Evolutionary conservation across 1,140 invertebrate genomes (phyloP).

Genomic region (Plectrocnemia conspersa): DNA sequence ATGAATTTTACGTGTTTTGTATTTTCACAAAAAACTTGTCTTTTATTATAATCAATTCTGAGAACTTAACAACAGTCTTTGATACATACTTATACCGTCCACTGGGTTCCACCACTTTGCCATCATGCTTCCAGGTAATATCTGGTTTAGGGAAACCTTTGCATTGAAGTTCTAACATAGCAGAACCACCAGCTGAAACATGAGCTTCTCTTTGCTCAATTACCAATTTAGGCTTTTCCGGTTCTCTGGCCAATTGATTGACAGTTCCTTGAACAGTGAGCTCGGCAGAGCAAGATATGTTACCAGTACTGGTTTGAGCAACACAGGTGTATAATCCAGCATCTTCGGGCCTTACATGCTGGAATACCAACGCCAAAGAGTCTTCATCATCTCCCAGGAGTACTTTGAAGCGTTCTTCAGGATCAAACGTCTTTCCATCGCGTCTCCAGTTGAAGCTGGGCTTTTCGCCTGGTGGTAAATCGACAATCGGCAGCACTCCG

Average conservation of each 20-base stretch:
- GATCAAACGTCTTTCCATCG: conserved; percentile 84
- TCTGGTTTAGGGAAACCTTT: conserved; percentile 92
- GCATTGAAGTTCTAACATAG: conserved; percentile 91
- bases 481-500: conserved; percentile 61
- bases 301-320: conserved; percentile 84
- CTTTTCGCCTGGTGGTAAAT: conserved; percentile 68
- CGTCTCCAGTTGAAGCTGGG: conserved; percentile 85
- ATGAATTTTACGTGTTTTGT: too few species aligned
- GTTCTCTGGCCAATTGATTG: conserved; percentile 74
- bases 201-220: conserved; percentile 71
- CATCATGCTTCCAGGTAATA: conserved; percentile 84
- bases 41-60: too few species aligned
- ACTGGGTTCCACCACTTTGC: conserved; percentile 73
- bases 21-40: too few species aligned
- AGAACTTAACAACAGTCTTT: too few species aligned
- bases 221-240: conserved; percentile 71
- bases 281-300: conserved; percentile 90
- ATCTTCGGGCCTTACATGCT: conserved; percentile 89
- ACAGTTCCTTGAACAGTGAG: conserved; percentile 86
- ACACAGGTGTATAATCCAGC: conserved; percentile 93
- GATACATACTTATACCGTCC: conserved; percentile 72
- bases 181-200: conserved; percentile 77
- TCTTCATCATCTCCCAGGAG: conserved; percentile 89
- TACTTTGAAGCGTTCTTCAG: conserved; percentile 91
- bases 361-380: conserved; percentile 85